Base-by-base conservation (phyloP, 2,797 vertebrate genomes). In the Fistularia tabacaria region DNA sequence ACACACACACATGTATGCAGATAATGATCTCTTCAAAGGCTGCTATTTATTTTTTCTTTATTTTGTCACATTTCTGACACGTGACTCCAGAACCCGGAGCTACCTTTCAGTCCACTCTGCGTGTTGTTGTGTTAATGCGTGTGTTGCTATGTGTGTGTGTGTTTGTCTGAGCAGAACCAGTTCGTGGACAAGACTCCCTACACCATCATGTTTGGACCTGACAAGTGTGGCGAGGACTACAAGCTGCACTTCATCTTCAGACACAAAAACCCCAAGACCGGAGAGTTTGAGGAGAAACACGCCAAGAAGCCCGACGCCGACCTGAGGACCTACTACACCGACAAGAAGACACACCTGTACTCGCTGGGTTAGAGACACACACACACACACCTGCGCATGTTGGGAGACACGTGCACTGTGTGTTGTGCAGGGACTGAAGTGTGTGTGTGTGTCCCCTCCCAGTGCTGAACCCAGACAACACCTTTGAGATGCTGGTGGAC, bases 191-290 rank as follows among this genome's bases (percentile, higher is more conserved):
- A 94, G 84, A 98, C 95, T n/a, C 87, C 94, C 0, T 99, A 99
- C 80, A 99, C 94, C 3, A 98, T 99, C 84, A 99, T 99, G 97
- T 99, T 99, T 62, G 97, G 97, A 38, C 97, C 97, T 0, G 97
- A 99, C 83, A 99, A 99, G 71, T 99, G 97, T 74, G 97, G 97
- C 43, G 97, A 99, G 62, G 97, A 99, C 73, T 99, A 98, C 80
- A 99, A 99, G 64, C 85, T 99, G 53, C 97, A 99, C 85, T 98
- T 99, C 89, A 99, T 99, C 89, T 97, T 99, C 86, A 92, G 97
- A 14, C 97, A 99, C 89, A 95, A 94, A 73, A 99, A 97, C 79
- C 95, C 91, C 3, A 96, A 96, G 80, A 98, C 95, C 0, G 97
- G 95, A 43, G 86, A 92, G 51, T 94, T 86, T 0, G 97, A 99